Evolutionary conservation across 2,888 invertebrate genomes (phyloP), one percentile per base, ranked within the genome.

Genomic region (Eumacrocentrus americanus): DNA sequence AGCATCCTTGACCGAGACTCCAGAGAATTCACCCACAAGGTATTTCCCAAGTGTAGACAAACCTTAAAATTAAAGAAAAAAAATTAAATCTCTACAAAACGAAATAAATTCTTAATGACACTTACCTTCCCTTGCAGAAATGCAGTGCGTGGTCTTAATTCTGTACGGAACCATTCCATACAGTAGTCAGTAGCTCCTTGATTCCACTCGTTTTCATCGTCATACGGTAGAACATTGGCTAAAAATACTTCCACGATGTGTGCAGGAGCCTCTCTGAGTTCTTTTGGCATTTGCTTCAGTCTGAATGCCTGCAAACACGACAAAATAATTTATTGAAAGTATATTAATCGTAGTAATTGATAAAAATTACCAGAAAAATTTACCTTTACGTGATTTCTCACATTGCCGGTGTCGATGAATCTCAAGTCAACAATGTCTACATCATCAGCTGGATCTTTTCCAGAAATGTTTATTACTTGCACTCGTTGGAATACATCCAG

Each of bases 11-110:
- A 84, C 61, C 86, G 84, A 23, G 84, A 82, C 71, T 86, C 84
- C 37, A 91, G 74, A 2, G 87, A 86, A 54, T 89, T 84, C 1
- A 91, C 81, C 83, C 90, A 89, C 35, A 91, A 72, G 0, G 84
- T 85, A 62, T 87, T 84, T 0, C 86, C 86, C 23, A 90, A 71
- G 50, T 87, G 85, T 63, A 89, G 73, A 5, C 79, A 75, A 35
- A 89, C 83, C 73, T 84, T 40, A 7, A 57, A 20, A 34, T 84
- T 40, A 7, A 57, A 20, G 23, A 58, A 35, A 9, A 20, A 34
- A 50, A 35, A 44, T 20, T 52, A n/a, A 51, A 56, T 29, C 58
- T 55, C 62, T 34, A 47, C 42, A 16, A 48, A 18, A 25, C n/a
- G 50, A 14, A 29, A 9, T 9, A 44, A 20, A 14, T n/a, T 20